These are phyloP conservation scores for Rostratula benghalensis DNA, from an alignment of 2,113 vertebrate species.

Conservation along the genomic window DNA sequence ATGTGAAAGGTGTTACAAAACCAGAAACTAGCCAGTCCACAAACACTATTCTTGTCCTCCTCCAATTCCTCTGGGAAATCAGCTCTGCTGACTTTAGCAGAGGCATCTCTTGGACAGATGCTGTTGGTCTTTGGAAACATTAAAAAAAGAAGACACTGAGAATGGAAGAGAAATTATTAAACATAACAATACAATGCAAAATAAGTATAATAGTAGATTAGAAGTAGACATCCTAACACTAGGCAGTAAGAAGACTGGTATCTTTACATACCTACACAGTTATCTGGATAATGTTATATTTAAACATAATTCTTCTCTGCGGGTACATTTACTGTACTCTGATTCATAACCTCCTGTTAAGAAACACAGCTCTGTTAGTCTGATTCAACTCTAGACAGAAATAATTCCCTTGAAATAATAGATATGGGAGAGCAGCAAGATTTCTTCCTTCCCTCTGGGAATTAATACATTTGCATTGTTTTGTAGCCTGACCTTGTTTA, in stretches of 20 bases:
- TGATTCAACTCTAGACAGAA: background rate
- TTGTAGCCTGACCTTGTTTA: conserved; percentile 12
- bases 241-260: background rate
- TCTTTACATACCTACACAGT: background rate
- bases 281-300: background rate
- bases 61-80: background rate
- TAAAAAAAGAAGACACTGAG: background rate
- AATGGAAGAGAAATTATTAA: background rate
- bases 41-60: background rate
- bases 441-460: background rate
- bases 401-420: background rate
- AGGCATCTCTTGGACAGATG: background rate
- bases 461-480: background rate
- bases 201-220: background rate
- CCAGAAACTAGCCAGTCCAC: background rate
- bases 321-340: background rate
- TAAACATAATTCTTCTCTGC: background rate
- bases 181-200: background rate
- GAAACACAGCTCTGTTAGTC: background rate
- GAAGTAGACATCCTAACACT: background rate
- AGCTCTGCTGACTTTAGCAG: background rate
- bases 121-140: background rate
- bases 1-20: background rate
- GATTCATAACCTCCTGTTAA: background rate
- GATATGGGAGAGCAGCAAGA: background rate